These are phyloP conservation scores for Oeneis ivallda DNA, from an alignment of 2,888 invertebrate species.

Conservation along the genomic window DNA sequence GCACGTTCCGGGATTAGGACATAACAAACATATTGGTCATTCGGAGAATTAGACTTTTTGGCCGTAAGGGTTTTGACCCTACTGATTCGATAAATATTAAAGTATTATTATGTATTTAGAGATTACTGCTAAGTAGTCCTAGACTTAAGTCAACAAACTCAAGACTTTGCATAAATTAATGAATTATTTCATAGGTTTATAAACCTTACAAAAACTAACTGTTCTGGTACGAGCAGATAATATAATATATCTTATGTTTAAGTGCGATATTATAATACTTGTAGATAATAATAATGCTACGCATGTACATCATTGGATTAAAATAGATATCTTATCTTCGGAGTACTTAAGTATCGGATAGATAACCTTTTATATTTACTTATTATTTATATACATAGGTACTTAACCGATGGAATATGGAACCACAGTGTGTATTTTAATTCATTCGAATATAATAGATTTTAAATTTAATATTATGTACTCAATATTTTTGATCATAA, in stretches of 20 bases:
- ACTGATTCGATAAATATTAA: no score
- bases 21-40: no score
- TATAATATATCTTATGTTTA: neutral
- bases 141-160: no score
- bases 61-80: no score
- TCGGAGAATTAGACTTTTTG: no score
- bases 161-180: no score
- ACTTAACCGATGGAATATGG: neutral
- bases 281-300: neutral
- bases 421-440: neutral
- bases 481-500: neutral
- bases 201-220: neutral
- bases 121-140: no score
- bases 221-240: neutral
- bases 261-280: neutral
- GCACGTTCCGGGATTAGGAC: no score
- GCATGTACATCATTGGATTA: neutral
- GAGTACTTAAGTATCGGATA: neutral
- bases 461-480: no score
- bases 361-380: neutral
- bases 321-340: neutral
- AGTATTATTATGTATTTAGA: no score
- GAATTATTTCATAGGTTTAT: neutral
- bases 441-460: neutral
- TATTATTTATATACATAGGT: no score